Conservation (phyloP, 2,113 vertebrate genomes). For the Saimiri boliviensis region DNA sequence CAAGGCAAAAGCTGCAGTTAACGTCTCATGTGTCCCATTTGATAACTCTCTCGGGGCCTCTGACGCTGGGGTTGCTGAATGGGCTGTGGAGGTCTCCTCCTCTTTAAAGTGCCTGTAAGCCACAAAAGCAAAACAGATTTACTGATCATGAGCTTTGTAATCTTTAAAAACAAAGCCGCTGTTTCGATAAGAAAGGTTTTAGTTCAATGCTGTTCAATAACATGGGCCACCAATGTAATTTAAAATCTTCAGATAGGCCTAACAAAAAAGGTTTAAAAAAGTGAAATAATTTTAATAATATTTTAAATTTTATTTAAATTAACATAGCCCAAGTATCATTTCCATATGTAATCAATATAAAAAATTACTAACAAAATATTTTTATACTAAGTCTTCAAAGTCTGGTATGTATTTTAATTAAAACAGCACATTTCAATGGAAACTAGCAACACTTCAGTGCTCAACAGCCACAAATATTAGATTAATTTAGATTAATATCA, state of each 20-base stretch:
- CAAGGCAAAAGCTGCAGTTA: slow-evolving; percentile 93
- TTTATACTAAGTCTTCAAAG: slow-evolving; percentile 14
- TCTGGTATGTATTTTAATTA: not conserved
- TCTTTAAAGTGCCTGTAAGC: slow-evolving; percentile 92
- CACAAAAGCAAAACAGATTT: not conserved
- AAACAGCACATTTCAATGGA: not conserved
- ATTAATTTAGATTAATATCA: not conserved
- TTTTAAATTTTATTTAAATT: slow-evolving; percentile 27
- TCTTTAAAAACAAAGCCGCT: slow-evolving; percentile 18
- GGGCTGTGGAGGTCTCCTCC: slow-evolving; percentile 90
- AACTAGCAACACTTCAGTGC: not conserved
- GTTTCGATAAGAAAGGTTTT: not conserved
- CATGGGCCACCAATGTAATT: not conserved
- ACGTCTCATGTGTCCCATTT: slow-evolving; percentile 95
- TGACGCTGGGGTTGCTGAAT: slow-evolving; percentile 91
- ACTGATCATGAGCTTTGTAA: not conserved
- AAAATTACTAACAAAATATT: slow-evolving; percentile 23
- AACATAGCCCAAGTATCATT: slow-evolving; percentile 15
- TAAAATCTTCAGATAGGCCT: not conserved
- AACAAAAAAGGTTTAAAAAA: not conserved
- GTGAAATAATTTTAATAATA: not conserved
- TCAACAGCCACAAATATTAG: not conserved
- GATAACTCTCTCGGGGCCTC: slow-evolving; percentile 91
- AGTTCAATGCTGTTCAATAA: not conserved
- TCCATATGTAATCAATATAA: not conserved